Evolutionary conservation across 2,797 vertebrate genomes (phyloP), one percentile per base, ranked within the genome.

Genomic region (Ispidina picta): DNA sequence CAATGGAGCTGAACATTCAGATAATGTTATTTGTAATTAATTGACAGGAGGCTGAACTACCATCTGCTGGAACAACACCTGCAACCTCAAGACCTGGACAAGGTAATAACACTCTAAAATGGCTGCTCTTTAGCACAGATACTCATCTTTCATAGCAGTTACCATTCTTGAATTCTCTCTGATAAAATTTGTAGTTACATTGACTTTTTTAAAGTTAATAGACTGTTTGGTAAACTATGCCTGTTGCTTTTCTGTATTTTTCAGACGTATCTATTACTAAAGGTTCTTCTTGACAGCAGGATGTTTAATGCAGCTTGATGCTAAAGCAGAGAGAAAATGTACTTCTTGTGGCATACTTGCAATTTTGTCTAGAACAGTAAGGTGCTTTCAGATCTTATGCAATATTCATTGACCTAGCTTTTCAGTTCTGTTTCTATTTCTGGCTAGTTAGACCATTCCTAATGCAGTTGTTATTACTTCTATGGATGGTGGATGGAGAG

Each of bases 31-130:
- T 93, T 97, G 41, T 89, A 94, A 91, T 93, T 97, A 95, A 92
- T 93, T 97, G 46, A 94, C 94, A 99, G 99, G 98, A 98, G 95
- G 94, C 98, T 94, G 98, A 99, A 88, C 97, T 97, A 72, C 97
- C 98, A 91, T 88, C 97, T 97, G 94, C 97, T 88, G 97, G 97
- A 97, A 96, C 97, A 94, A 96, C 97, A 94, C 96, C 98, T 95
- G 97, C 98, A 97, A 98, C 98, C 96, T 97, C 98, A 93, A 99
- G 98, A 98, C 98, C 98, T 96, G 99, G 99, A 97, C 99, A 99
- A 99, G 99, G 99, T 99, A 98, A 91, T 87, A 92, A 64, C 86
- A 95, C 84, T 96, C 91, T 97, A 92, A 96, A 97, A 96, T 0
- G 76, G 68, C 88, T 97, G 94, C 93, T 97, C 95, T 97, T 97